phyloP scores from a whole-genome alignment of 2,888 invertebrate genomes.

The Tenodera sinensis region DNA sequence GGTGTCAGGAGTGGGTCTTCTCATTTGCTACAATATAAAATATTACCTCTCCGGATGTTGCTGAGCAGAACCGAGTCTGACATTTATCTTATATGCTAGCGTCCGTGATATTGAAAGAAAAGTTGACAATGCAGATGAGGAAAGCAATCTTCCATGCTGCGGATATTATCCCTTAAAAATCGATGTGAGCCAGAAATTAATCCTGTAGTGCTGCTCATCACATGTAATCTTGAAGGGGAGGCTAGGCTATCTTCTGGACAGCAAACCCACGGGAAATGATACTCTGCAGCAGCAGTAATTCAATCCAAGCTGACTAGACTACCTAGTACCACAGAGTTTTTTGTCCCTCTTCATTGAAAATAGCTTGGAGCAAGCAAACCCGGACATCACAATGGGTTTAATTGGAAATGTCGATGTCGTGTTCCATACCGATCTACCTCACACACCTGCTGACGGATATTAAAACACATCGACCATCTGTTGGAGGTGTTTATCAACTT shows the following conservation, averaged over 20 bases:
- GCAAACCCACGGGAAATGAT: neutral
- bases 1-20: too few species aligned
- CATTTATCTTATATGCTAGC: too few species aligned
- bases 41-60: too few species aligned
- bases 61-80: too few species aligned
- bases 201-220: neutral
- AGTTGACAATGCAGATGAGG: too few species aligned
- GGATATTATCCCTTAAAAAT: neutral
- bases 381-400: neutral
- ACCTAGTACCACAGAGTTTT: neutral
- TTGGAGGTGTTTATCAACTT: neutral
- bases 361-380: neutral
- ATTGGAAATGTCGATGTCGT: neutral
- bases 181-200: neutral
- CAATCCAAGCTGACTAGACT: neutral
- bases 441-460: neutral
- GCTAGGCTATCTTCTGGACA: neutral
- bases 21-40: too few species aligned
- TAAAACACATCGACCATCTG: neutral
- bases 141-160: neutral
- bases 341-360: neutral
- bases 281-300: neutral
- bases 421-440: neutral
- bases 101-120: too few species aligned
- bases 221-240: neutral